Evolutionary conservation across 1,140 invertebrate species (phyloP), one percentile per base, ranked within the genome.

Genomic region (Diorhabda sublineata): DNA sequence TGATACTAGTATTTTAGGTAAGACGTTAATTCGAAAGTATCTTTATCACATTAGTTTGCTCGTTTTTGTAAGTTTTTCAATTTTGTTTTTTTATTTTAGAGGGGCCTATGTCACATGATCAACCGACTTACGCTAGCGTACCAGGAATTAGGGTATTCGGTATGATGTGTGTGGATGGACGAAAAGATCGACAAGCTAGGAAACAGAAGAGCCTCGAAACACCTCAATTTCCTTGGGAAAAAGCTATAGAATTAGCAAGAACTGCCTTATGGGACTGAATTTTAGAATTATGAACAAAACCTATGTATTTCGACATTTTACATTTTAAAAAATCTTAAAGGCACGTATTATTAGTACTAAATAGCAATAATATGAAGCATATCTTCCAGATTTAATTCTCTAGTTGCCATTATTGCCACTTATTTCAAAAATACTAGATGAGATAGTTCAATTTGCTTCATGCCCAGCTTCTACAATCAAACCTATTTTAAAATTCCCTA

Each of bases 71-170:
- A 1, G 69, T 61, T 63, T 71, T 52, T 26, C 26, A 26, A 26
- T 26, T 26, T 26, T n/a, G n/a, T n/a, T 26, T 26, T 26, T 26
- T 26, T 26, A 26, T 72, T 75, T 44, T 82, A 94, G 93, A 96
- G 82, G 95, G 94, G 42, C 95, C 95, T 66, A 94, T 96, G 87
- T 93, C 91, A 9, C 95, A 97, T 81, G 92, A 95, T 81, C 93
- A 96, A 78, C 94, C 95, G 3, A 93, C 93, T 0, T 97, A 96
- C 78, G 95, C 94, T 1, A 93, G 93, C 71, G 94, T 97, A 8
- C 94, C 94, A 2, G 93, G 94, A 2, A 95, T 96, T 69, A 85
- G 93, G 70, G 93, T 96, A 3, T 96, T 94, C 75, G 95, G 93
- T 61, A 97, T 97, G 95, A 92, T 96, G 88, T 96, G 95, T 81